Base-by-base conservation (phyloP, 2,888 invertebrate species). In the Aethes cnicana region DNA sequence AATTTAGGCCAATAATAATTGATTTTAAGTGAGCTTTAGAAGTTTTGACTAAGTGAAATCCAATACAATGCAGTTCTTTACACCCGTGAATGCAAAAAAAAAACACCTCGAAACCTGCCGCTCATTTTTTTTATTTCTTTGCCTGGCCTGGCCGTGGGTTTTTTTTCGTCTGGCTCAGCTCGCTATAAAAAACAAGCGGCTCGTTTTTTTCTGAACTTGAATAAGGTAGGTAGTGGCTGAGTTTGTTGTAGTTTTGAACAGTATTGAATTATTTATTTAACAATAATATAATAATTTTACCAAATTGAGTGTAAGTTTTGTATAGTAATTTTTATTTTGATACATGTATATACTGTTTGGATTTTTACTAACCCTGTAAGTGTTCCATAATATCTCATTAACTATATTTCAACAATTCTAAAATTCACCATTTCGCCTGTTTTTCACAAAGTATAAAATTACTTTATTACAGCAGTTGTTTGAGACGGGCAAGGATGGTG, bases 151-250 rank as follows among this genome's bases (percentile, higher is more conserved):
- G 69, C 75, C 68, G 70, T 70, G 68, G 80, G 82, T 81, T 86
- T 88, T 84, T 87, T 87, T 84, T 77, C 80, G 87, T 87, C 86
- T 87, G 87, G 83, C 84, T 80, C 80, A 59, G 77, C 74, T 77
- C 76, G 69, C 76, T 72, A 68, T 80, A 84, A 84, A 84, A 82
- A 85, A 55, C 50, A 42, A 55, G 41, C 47, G 66, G 66, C 68
- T 72, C 67, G 68, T 70, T 75, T 80, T 80, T 67, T 79, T 75
- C 54, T 54, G 47, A 53, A 63, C 64, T 63, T 59, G 53, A 53
- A 47, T 47, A n/a, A n/a, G n/a, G n/a, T n/a, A 47, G 47, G 47
- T 35, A 42, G 47, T 28, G 41, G 41, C 47, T 33, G 32, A 21
- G 16, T n/a, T 53, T 39, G 35, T 28, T 47, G 49, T 43, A 46